These are phyloP conservation scores for Telenomus remus DNA, from an alignment of 1,140 invertebrate genomes.

Conservation along the genomic window DNA sequence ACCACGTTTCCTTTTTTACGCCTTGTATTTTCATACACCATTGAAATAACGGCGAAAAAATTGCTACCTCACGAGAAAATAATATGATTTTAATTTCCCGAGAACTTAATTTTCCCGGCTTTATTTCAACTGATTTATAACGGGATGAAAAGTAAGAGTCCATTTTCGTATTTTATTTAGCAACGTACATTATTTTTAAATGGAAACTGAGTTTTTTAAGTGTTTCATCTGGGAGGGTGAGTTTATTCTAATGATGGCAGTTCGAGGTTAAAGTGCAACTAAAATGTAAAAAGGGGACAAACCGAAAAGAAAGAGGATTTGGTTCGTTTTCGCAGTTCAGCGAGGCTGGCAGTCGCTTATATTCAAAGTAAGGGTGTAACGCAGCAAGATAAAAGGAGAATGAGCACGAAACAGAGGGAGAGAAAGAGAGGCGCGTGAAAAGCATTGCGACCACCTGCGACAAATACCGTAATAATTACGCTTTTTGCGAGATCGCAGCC, in stretches of 20 bases:
- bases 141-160: not conserved
- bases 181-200: no score
- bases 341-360: slow-evolving; percentile 33
- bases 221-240: slow-evolving; percentile 32
- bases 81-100: no score
- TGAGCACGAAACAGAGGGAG: slow-evolving; percentile 43
- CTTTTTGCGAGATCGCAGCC: slow-evolving; percentile 57
- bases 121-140: not conserved
- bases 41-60: not conserved
- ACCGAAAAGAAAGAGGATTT: slow-evolving; percentile 47
- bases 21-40: slow-evolving; percentile 24
- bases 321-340: slow-evolving; percentile 40
- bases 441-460: slow-evolving; percentile 64
- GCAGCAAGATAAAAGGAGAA: slow-evolving; percentile 58
- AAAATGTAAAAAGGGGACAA: slow-evolving; percentile 31
- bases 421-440: slow-evolving; percentile 54
- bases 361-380: slow-evolving; percentile 55
- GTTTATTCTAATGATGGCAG: slow-evolving; percentile 44
- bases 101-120: no score
- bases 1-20: slow-evolving; percentile 10
- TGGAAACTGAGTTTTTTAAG: slow-evolving; percentile 15
- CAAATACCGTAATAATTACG: slow-evolving; percentile 63
- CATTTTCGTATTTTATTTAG: no score
- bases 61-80: no score
- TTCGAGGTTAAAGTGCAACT: slow-evolving; percentile 40